These are phyloP conservation scores for Tolypeutes matacus DNA, from an alignment of 2,797 vertebrate genomes.

Conservation along the genomic window DNA sequence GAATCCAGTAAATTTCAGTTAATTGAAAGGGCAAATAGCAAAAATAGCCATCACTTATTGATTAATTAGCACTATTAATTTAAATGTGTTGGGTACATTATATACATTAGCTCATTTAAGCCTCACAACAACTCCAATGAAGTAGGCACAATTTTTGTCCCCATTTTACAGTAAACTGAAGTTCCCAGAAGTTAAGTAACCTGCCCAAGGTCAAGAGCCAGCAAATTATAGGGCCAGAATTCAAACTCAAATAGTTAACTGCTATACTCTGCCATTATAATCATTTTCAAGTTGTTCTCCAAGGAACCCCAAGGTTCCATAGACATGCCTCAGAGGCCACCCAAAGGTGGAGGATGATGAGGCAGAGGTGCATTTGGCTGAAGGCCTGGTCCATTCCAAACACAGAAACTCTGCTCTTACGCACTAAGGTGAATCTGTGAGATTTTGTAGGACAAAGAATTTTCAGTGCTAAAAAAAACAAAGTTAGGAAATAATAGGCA, in stretches of 20 bases:
- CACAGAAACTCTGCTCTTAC: not conserved
- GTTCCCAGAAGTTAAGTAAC: not conserved
- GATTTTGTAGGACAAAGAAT: not conserved
- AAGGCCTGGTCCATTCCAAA: not conserved
- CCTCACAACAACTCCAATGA: not conserved
- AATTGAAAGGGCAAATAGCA: not conserved
- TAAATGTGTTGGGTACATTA: not conserved
- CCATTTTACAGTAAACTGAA: not conserved
- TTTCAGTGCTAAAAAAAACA: not conserved
- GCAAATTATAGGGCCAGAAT: not conserved
- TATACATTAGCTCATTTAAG: conserved; percentile 36
- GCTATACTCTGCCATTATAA: not conserved
- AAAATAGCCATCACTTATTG: not conserved
- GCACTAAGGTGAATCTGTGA: not conserved
- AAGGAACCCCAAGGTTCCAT: not conserved
- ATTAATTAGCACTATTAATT: conserved; percentile 23
- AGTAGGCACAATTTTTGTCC: not conserved
- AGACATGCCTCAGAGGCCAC: not conserved
- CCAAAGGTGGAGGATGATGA: not conserved
- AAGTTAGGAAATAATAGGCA: not conserved
- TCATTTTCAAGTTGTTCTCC: not conserved
- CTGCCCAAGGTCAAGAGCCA: not conserved
- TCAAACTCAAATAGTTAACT: not conserved
- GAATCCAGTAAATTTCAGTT: not conserved
- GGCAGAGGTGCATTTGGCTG: not conserved